Base-by-base conservation (phyloP, 1,140 invertebrate species). In the Macrocentrus cingulum region DNA sequence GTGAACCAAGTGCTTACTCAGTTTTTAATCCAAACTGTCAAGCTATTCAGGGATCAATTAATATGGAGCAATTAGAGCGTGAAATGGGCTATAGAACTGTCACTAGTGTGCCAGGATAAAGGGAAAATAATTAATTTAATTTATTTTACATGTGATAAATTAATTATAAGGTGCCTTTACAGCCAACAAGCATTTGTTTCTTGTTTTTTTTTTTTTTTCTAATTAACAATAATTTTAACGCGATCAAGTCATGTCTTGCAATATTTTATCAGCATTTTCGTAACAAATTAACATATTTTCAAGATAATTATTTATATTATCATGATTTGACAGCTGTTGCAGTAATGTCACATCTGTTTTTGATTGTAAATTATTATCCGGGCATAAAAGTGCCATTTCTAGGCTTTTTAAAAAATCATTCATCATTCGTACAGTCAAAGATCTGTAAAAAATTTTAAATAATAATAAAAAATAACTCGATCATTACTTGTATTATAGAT, bases 11-110 rank as follows among this genome's bases (percentile, higher is more conserved):
- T 80, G 95, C 97, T 0, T 99, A 99, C 75, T 99, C 95, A 52
- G 96, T 99, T 0, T 99, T 99, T 72, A 99, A 99, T 84, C 88
- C 90, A 60, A 88, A 96, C 67, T 99, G 92, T 81, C 85, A 93
- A 72, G 85, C 91, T 49, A 91, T 99, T 60, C 89, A 96, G 65
- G 97, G 97, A 11, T 94, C 95, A 1, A 80, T 98, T 1, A 95
- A 92, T 59, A 90, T 94, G n/a, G 94, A 98, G 73, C 92, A 98
- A 69, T 91, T 99, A 74, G 92, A 98, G 71, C 85, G 84, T 65
- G 87, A 97, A 81, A 85, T 98, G 54, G 61, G 61, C 16, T 60
- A 56, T 25, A 49, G 56, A 41, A 48, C 46, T 11, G 2, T 37
- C 9, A 18, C 36, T 1, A 23, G 34, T 41, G 16, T 51, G n/a